Evolutionary conservation across 2,797 vertebrate genomes (phyloP).

Genomic region (Melanotaenia boesemani): DNA sequence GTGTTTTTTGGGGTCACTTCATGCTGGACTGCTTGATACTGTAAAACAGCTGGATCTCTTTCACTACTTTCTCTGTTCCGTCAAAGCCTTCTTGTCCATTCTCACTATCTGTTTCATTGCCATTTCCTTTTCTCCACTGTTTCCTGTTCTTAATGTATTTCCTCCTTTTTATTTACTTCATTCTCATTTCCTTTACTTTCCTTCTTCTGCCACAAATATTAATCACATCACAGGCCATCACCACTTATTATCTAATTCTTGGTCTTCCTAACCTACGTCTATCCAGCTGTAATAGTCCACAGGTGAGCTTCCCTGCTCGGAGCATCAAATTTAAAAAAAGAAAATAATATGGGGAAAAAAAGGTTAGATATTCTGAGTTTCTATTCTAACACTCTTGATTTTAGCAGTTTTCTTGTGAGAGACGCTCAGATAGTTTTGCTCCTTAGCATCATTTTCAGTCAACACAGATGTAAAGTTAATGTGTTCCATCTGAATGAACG

Average conservation of each 20-base stretch:
- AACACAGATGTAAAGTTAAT: not conserved
- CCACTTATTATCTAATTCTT: no score
- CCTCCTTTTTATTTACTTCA: not conserved
- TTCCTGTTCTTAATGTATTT: not conserved
- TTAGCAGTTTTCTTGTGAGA: no score
- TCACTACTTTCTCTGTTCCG: not conserved
- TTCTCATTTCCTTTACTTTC: not conserved
- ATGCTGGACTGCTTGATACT: constrained; percentile 21
- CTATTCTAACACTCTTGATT: no score
- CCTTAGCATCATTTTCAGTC: not conserved
- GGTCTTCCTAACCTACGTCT: not conserved
- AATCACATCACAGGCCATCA: not conserved
- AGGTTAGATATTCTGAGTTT: no score
- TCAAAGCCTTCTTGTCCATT: not conserved
- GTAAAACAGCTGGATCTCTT: constrained; percentile 16
- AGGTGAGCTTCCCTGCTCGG: no score
- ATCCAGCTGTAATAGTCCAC: not conserved
- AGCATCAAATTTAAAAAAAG: no score
- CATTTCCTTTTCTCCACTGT: not conserved
- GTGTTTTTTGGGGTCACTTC: constrained; percentile 37
- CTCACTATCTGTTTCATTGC: not conserved
- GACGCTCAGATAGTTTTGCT: not conserved
- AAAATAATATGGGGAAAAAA: no score
- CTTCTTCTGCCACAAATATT: no score
- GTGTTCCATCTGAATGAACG: not conserved